These are phyloP conservation scores for Zaprionus africanus DNA, from an alignment of 1,140 invertebrate species.

Conservation along the genomic window DNA sequence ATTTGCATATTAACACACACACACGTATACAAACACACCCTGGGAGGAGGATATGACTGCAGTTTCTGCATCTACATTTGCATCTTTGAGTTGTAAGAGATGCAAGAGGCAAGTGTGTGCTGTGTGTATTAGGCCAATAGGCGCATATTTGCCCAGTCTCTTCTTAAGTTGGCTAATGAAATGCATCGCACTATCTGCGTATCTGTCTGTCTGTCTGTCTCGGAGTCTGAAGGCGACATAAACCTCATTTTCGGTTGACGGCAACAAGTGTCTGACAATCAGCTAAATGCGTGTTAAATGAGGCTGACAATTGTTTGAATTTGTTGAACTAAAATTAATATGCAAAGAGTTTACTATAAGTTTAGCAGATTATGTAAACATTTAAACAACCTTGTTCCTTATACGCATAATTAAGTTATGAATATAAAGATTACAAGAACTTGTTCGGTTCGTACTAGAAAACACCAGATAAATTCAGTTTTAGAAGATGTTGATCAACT, in stretches of 20 bases:
- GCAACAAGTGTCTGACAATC: conserved; percentile 35
- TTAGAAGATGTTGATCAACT: background rate
- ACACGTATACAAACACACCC: conserved; percentile 16
- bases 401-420: background rate
- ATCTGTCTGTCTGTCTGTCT: conserved; percentile 11
- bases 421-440: too few relatives aligned
- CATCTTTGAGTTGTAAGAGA: background rate
- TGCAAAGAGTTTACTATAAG: background rate
- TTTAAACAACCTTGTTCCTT: background rate
- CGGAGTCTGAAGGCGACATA: conserved; percentile 30
- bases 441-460: too few relatives aligned
- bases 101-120: conserved; percentile 49
- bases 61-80: background rate
- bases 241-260: conserved; percentile 48
- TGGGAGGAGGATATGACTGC: background rate
- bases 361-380: background rate
- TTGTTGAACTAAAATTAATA: background rate
- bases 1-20: conserved; percentile 45
- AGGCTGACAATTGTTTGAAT: conserved; percentile 14
- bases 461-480: too few relatives aligned
- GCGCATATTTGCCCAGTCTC: conserved; percentile 19
- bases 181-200: conserved; percentile 20
- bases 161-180: conserved; percentile 44
- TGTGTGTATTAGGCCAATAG: conserved; percentile 55
- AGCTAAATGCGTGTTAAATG: conserved; percentile 30